A percentile compares a stretch with the other conserved stretches of the same genome.
phyloP scores from a whole-genome alignment of 2,797 vertebrate species.

The Acanthurus leucopareius region DNA sequence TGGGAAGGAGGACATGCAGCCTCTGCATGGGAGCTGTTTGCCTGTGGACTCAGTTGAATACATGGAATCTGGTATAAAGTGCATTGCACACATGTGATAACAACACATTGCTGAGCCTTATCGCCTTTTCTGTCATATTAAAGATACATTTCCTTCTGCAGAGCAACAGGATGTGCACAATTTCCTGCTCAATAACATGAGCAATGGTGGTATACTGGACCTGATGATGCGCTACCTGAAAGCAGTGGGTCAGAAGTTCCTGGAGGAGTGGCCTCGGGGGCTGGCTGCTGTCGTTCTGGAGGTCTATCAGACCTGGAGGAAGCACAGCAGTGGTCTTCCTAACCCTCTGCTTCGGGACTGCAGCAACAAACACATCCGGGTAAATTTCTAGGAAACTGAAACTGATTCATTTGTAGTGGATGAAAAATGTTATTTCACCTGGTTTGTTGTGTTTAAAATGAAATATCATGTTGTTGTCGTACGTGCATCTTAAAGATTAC shows the following conservation, averaged over 20 bases:
- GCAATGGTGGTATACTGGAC: conserved; percentile 94
- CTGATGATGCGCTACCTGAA: conserved; percentile 97
- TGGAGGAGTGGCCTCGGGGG: conserved; percentile 92
- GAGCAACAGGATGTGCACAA: conserved; percentile 94
- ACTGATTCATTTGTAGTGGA: not conserved
- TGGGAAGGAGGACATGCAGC: conserved; percentile 87
- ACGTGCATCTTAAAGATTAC: not conserved
- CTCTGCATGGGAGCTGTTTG: conserved; percentile 82
- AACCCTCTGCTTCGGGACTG: conserved; percentile 95
- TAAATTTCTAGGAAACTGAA: conserved; percentile 58
- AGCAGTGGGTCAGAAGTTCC: conserved; percentile 91
- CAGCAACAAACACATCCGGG: conserved; percentile 92
- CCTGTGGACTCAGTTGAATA: conserved; percentile 89
- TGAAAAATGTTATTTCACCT: too few species aligned
- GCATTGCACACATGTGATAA: not conserved
- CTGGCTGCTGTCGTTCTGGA: conserved; percentile 91
- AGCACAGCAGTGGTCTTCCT: conserved; percentile 93
- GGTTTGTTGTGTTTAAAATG: too few species aligned
- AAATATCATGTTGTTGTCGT: too few species aligned
- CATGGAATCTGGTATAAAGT: conserved; percentile 91
- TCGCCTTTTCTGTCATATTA: not conserved
- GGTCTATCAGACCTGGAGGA: conserved; percentile 93
- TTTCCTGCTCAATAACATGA: conserved; percentile 91
- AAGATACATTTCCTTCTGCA: conserved; percentile 57
- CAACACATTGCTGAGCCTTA: not conserved